Percentiles rank a stretch among this genome's conserved stretches.
phyloP scores from a whole-genome alignment of 1,140 invertebrate species.

The Doryteuthis pealeii region DNA sequence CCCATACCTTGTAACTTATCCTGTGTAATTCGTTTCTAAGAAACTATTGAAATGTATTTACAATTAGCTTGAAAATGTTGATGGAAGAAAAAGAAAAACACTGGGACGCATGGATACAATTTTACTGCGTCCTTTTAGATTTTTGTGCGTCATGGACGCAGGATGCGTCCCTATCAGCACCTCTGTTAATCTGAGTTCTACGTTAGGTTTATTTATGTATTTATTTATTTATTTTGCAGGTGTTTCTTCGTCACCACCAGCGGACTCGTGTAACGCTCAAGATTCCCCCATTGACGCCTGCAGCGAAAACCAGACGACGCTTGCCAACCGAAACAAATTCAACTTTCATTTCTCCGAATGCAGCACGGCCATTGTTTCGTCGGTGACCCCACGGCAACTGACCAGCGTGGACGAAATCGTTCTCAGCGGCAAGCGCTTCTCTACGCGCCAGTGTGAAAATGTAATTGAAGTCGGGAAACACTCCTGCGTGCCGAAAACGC shows the following conservation, averaged over 20 bases:
- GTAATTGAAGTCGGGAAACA: slow-evolving; percentile 28
- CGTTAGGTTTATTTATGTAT: too few species aligned
- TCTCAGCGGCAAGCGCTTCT: slow-evolving; percentile 35
- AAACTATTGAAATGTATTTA: too few species aligned
- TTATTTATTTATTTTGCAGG: neutral
- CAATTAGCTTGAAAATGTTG: too few species aligned
- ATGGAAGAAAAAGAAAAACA: too few species aligned
- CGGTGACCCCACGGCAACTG: slow-evolving; percentile 25
- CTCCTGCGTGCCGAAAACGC: slow-evolving; percentile 16
- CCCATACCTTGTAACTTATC: too few species aligned
- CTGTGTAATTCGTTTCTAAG: too few species aligned
- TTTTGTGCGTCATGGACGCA: too few species aligned
- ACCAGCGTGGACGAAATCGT: slow-evolving; percentile 29
- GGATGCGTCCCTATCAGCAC: too few species aligned
- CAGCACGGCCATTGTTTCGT: slow-evolving; percentile 32
- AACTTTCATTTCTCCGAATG: slow-evolving; percentile 37
- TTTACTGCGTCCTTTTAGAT: too few species aligned
- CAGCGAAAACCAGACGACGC: slow-evolving; percentile 12
- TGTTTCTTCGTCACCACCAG: neutral
- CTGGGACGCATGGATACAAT: too few species aligned
- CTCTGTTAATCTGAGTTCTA: too few species aligned
- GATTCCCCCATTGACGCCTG: slow-evolving; percentile 19
- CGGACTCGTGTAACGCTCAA: neutral
- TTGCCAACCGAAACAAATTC: slow-evolving; percentile 22
- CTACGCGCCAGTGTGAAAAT: slow-evolving; percentile 33